Evolutionary conservation across 2,797 vertebrate species (phyloP).

Genomic region (Poecilia velifera): DNA sequence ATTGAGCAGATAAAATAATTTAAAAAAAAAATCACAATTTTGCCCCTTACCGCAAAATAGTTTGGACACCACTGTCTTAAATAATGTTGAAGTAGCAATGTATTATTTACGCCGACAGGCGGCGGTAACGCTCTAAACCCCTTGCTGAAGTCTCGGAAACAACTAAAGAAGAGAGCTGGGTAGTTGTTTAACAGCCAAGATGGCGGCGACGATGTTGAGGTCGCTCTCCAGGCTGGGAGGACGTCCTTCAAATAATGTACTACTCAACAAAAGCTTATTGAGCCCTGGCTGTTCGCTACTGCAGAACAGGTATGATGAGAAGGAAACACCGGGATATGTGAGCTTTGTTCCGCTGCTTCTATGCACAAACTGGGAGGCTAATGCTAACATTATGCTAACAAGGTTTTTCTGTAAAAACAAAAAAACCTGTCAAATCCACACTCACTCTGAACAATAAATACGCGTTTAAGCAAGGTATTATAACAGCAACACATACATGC

Average conservation of each 20-base stretch:
- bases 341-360: rapidly evolving
- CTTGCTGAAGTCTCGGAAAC: rapidly evolving
- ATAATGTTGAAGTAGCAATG: background rate
- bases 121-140: slow-evolving; percentile 10
- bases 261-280: slow-evolving; percentile 66
- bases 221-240: slow-evolving; percentile 79
- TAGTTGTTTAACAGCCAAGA: slow-evolving; percentile 66
- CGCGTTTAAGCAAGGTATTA: background rate
- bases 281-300: slow-evolving; percentile 72
- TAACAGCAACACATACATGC: background rate
- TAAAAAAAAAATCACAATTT: background rate
- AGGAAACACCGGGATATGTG: rapidly evolving
- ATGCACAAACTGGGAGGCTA: slow-evolving; percentile 11
- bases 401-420: background rate
- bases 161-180: slow-evolving; percentile 24
- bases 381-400: slow-evolving; percentile 48
- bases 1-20: background rate
- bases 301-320: slow-evolving; percentile 75
- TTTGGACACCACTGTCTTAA: too few relatives aligned
- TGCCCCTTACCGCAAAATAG: background rate
- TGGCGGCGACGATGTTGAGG: slow-evolving; percentile 84
- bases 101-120: slow-evolving; percentile 7
- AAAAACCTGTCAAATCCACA: rapidly evolving
- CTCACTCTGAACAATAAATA: background rate
- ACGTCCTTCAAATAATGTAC: slow-evolving; percentile 83